These are phyloP conservation scores for Chelon auratus DNA, from an alignment of 2,797 vertebrate genomes.

Conservation along the genomic window DNA sequence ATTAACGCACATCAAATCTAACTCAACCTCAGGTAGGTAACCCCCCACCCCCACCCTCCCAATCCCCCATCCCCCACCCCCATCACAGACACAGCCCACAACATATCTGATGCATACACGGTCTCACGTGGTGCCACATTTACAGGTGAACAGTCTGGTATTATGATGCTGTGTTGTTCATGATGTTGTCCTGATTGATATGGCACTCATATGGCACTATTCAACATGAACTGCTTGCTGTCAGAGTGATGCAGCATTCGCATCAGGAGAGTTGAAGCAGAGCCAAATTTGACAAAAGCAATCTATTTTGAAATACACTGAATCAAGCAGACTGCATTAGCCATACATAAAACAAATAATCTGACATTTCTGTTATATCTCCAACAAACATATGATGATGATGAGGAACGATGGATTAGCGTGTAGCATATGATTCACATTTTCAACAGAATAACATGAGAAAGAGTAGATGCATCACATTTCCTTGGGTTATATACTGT, in stretches of 20 bases:
- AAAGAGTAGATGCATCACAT: constrained; percentile 36
- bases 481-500: constrained; percentile 43
- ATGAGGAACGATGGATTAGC: constrained; percentile 12
- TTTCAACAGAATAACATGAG: constrained; percentile 15
- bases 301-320: constrained; percentile 15
- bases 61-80: neutral
- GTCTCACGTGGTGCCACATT: constrained; percentile 18
- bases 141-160: constrained; percentile 22
- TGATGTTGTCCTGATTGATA: constrained; percentile 23
- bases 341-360: constrained; percentile 23
- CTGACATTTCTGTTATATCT: constrained; percentile 26
- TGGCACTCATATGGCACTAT: constrained; percentile 12
- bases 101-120: constrained; percentile 34
- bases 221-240: constrained; percentile 1
- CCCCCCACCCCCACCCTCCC: neutral
- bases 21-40: constrained; percentile 56
- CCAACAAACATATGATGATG: constrained; percentile 3
- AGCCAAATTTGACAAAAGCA: constrained; percentile 21
- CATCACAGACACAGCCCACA: constrained; percentile 37
- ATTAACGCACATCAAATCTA: constrained; percentile 45
- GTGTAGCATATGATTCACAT: constrained; percentile 17
- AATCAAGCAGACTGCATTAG: constrained; percentile 3
- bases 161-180: constrained; percentile 6
- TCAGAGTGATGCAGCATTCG: constrained; percentile 23
- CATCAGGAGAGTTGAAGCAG: constrained; percentile 8